These are phyloP conservation scores for Lepus oiostolus DNA, from an alignment of 2,797 vertebrate genomes.

Conservation along the genomic window DNA sequence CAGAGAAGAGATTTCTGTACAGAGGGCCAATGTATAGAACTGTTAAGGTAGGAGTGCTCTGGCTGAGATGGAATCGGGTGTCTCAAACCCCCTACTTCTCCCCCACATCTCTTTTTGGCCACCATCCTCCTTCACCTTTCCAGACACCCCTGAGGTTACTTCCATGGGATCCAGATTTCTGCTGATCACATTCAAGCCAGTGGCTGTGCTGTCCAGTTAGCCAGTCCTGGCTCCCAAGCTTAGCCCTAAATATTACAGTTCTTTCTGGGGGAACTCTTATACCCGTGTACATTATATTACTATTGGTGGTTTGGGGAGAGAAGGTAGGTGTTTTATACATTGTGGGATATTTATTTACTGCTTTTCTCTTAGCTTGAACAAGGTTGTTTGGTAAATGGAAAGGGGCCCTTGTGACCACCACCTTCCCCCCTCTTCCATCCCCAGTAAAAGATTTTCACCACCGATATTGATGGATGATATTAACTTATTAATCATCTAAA, in stretches of 20 bases:
- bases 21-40: not conserved
- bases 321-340: not conserved
- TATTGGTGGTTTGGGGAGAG: not conserved
- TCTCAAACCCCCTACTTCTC: not conserved
- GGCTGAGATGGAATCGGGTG: not conserved
- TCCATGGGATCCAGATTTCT: not conserved
- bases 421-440: no score
- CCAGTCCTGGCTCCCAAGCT: not conserved
- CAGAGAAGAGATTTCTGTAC: not conserved
- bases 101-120: not conserved
- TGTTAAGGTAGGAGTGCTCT: not conserved
- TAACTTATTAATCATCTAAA: not conserved
- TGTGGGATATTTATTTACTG: not conserved
- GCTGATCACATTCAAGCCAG: not conserved
- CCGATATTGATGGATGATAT: not conserved
- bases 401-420: not conserved
- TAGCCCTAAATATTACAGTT: not conserved
- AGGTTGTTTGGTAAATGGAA: not conserved
- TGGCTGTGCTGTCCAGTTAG: not conserved
- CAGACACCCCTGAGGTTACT: not conserved
- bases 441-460: not conserved
- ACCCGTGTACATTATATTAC: not conserved
- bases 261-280: not conserved
- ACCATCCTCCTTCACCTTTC: not conserved
- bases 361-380: not conserved